phyloP scores from a whole-genome alignment of 2,797 vertebrate genomes.

The Brachyalestes nurse region DNA sequence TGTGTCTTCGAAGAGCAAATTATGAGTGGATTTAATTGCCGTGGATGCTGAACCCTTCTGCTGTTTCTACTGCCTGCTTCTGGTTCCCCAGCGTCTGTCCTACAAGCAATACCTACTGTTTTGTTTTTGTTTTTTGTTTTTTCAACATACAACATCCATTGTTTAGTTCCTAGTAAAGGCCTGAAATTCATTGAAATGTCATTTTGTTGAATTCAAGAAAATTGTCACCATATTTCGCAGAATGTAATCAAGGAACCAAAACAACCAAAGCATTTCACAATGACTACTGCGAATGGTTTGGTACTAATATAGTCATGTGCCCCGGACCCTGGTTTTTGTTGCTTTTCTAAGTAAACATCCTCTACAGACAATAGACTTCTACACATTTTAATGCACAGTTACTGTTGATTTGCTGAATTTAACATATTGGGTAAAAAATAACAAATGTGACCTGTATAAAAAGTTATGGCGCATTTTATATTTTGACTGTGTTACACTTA shows the following conservation, averaged over 20 bases:
- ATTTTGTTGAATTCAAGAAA: background rate
- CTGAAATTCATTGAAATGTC: background rate
- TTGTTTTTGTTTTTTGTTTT: conserved; percentile 14
- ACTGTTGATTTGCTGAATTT: too few species aligned
- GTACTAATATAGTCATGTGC: too few species aligned
- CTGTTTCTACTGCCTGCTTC: conserved; percentile 18
- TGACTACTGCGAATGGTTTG: background rate
- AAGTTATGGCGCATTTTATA: too few species aligned
- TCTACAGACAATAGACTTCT: too few species aligned
- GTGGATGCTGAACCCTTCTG: conserved; percentile 26
- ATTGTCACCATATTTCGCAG: background rate
- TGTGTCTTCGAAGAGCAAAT: conserved; percentile 55
- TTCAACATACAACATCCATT: background rate
- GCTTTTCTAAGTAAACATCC: too few species aligned
- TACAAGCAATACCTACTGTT: conserved; percentile 20
- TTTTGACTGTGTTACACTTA: too few species aligned
- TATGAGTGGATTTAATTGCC: conserved; percentile 55
- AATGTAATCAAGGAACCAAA: background rate
- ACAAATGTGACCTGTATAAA: too few species aligned
- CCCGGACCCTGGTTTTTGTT: too few species aligned
- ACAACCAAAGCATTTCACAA: background rate
- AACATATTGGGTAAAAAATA: too few species aligned
- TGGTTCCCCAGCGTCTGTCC: conserved; percentile 16
- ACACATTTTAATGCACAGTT: too few species aligned
- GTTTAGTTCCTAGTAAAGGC: conserved; percentile 13